Conservation (phyloP, 53 echinoderm and acorn worm genomes). For the Pentamera pediparva region DNA sequence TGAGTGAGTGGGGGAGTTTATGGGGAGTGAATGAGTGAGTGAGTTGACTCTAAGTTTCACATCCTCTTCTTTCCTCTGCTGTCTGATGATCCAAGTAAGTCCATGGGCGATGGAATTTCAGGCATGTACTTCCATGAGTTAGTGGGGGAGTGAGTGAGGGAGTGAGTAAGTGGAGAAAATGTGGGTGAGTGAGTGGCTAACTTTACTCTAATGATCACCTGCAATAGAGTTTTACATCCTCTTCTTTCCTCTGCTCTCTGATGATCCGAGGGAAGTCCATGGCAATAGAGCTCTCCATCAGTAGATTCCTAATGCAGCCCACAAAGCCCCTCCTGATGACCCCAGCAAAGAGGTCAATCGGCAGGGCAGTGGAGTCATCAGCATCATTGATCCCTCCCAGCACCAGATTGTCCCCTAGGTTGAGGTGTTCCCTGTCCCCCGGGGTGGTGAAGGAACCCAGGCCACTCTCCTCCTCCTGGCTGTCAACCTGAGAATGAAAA, state of each 20-base stretch:
- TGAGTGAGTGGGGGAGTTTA: too few relatives aligned
- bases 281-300: conserved; percentile 64
- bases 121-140: too few relatives aligned
- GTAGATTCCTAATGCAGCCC: conserved; percentile 83
- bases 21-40: neutral
- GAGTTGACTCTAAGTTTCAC: conserved; percentile 33
- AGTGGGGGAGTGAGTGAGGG: too few relatives aligned
- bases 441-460: conserved; percentile 46
- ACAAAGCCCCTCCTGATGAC: conserved; percentile 73
- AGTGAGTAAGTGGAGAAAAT: neutral
- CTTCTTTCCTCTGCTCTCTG: conserved; percentile 42
- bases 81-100: conserved; percentile 50
- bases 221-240: conserved; percentile 59
- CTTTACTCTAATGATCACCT: conserved; percentile 33
- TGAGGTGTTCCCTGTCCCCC: conserved; percentile 62
- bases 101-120: conserved; percentile 58
- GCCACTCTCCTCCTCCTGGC: conserved; percentile 15
- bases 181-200: neutral
- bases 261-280: conserved; percentile 65
- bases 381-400: conserved; percentile 73
- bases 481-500: conserved; percentile 27
- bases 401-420: conserved; percentile 66
- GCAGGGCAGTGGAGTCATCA: conserved; percentile 42
- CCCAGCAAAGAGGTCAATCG: conserved; percentile 75
- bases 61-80: conserved; percentile 46